phyloP scores from a whole-genome alignment of 2,888 invertebrate genomes.

The Omphaloscelis lunosa region DNA sequence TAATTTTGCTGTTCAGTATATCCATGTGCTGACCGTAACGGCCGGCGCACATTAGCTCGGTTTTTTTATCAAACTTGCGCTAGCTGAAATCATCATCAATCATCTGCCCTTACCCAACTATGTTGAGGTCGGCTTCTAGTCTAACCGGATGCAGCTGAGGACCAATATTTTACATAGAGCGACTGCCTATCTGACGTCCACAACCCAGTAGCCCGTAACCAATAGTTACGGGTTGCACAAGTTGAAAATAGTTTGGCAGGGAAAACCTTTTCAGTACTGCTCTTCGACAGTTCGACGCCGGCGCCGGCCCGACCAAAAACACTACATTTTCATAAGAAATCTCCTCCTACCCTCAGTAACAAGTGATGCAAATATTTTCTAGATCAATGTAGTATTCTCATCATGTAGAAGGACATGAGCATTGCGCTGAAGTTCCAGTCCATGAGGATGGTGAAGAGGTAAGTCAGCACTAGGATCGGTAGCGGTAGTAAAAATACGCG shows the following conservation, averaged over 20 bases:
- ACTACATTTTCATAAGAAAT: not conserved
- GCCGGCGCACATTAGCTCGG: not conserved
- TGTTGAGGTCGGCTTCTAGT: not conserved
- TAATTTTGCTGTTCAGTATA: not conserved
- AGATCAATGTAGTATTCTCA: slow-evolving; percentile 91
- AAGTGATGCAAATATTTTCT: slow-evolving; percentile 37
- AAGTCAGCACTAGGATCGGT: slow-evolving; percentile 94
- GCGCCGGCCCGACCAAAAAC: not conserved
- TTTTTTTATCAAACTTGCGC: not conserved
- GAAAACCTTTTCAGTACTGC: not conserved
- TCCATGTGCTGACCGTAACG: not conserved
- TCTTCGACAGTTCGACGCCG: not conserved
- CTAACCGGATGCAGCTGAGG: not conserved
- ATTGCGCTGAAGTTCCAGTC: slow-evolving; percentile 96
- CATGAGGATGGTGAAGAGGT: slow-evolving; percentile 94
- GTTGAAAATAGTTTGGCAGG: slow-evolving; percentile 1
- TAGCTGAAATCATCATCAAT: not conserved
- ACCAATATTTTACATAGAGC: not conserved
- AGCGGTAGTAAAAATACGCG: slow-evolving; percentile 96
- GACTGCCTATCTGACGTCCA: not conserved
- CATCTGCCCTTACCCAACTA: not conserved
- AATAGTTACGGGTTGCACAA: not conserved
- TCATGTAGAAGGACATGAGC: slow-evolving; percentile 96
- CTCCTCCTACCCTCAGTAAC: slow-evolving; percentile 6
- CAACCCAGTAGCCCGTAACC: not conserved